Percentiles rank a stretch among this genome's conserved stretches.
phyloP scores from a whole-genome alignment of 2,888 invertebrate species.

The Cataglyphis altisquamis region DNA sequence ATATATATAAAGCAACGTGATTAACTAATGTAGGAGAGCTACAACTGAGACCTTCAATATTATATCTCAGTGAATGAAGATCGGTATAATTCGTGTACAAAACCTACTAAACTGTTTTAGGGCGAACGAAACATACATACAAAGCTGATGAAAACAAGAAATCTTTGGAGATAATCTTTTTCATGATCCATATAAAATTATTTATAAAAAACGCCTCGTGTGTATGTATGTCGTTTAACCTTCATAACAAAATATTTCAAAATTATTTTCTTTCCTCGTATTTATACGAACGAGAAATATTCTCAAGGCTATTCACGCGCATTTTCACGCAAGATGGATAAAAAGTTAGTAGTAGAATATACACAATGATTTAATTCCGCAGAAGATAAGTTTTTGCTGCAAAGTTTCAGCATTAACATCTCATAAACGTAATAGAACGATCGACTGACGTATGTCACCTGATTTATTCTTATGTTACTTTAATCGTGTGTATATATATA shows the following conservation, averaged over 20 bases:
- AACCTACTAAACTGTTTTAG: not conserved
- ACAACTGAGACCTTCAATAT: slow-evolving; percentile 71
- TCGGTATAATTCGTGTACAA: slow-evolving; percentile 16
- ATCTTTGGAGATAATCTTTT: not conserved
- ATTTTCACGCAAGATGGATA: slow-evolving; percentile 7
- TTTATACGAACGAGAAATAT: slow-evolving; percentile 3
- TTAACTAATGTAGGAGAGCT: not conserved
- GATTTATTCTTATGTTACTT: slow-evolving; percentile 38
- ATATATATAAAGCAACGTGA: not conserved
- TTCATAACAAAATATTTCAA: slow-evolving; percentile 20
- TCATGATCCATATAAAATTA: not conserved
- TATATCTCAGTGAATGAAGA: slow-evolving; percentile 70
- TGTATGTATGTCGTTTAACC: not conserved
- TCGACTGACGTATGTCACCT: not conserved
- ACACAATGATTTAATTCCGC: not conserved
- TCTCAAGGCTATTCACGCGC: slow-evolving; percentile 17
- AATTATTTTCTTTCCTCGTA: not conserved
- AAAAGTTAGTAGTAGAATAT: not conserved
- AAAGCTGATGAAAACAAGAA: slow-evolving; percentile 2
- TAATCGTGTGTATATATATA: slow-evolving; percentile 20
- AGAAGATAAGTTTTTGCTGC: slow-evolving; percentile 32
- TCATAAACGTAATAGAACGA: not conserved
- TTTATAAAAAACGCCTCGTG: not conserved
- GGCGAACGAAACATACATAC: not conserved
- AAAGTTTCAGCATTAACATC: not conserved